phyloP scores from a whole-genome alignment of 92 coral and sea anemone species.

The Pocillopora grandis region DNA sequence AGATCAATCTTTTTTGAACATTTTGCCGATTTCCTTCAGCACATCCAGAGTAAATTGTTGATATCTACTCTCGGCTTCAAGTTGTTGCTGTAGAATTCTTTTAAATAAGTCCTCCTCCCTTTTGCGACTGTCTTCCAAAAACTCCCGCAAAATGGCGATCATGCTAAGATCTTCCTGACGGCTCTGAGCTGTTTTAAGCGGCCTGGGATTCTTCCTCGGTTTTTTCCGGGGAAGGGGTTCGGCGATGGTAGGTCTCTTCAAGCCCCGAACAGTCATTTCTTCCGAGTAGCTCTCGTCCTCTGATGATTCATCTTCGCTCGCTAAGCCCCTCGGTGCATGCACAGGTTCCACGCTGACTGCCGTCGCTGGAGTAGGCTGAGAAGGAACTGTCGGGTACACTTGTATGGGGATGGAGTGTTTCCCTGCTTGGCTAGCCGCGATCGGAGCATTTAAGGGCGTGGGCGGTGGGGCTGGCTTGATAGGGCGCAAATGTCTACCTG shows the following conservation, averaged over 20 bases:
- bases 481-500: slow-evolving; percentile 24
- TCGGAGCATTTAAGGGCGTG: slow-evolving; percentile 43
- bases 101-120: slow-evolving; percentile 82
- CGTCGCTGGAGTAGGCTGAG: slow-evolving; percentile 1
- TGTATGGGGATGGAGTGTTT: slow-evolving; percentile 26
- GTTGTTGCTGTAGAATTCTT: slow-evolving; percentile 78
- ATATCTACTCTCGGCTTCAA: slow-evolving; percentile 80
- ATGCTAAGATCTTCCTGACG: slow-evolving; percentile 61
- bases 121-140: slow-evolving; percentile 81
- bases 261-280: not conserved
- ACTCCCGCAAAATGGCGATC: slow-evolving; percentile 68
- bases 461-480: slow-evolving; percentile 41
- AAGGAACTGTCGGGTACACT: slow-evolving; percentile 5
- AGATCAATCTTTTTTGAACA: slow-evolving; percentile 56
- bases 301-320: slow-evolving; percentile 46
- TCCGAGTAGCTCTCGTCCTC: slow-evolving; percentile 38
- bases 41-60: slow-evolving; percentile 86
- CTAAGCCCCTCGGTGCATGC: not conserved
- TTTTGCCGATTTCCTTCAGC: slow-evolving; percentile 77
- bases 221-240: slow-evolving; percentile 48
- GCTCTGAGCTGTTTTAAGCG: slow-evolving; percentile 64
- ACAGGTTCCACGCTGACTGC: not conserved
- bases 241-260: slow-evolving; percentile 26
- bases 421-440: slow-evolving; percentile 23
- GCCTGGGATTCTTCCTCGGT: slow-evolving; percentile 68